These are phyloP conservation scores for Polydrusus cervinus DNA, from an alignment of 2,888 invertebrate genomes.

Conservation along the genomic window DNA sequence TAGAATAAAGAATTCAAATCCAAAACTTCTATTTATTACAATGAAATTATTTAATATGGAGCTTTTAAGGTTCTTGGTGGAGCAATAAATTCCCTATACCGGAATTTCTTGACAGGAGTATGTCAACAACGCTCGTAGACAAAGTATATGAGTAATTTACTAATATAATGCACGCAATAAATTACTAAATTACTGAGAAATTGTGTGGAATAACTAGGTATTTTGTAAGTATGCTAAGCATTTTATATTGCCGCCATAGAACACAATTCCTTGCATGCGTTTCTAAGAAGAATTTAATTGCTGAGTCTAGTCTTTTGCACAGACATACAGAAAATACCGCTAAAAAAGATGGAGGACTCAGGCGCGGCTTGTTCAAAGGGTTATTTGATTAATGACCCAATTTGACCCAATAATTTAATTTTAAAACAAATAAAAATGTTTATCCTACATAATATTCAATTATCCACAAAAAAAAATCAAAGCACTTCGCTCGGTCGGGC, in stretches of 20 bases:
- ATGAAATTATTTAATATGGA: conserved; percentile 26
- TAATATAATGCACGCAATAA: conserved; percentile 49
- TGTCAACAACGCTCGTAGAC: conserved; percentile 47
- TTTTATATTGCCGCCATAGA: conserved; percentile 13
- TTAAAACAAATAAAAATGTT: too few species aligned
- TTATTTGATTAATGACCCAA: too few species aligned
- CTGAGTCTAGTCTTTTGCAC: too few species aligned
- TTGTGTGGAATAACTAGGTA: conserved; percentile 40
- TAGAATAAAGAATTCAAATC: too few species aligned
- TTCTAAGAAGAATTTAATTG: not conserved
- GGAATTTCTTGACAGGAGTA: conserved; percentile 44
- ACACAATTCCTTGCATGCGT: not conserved
- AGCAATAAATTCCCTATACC: conserved; percentile 40
- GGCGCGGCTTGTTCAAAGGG: too few species aligned
- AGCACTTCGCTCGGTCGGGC: too few species aligned
- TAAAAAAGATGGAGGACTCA: too few species aligned
- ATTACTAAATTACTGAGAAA: conserved; percentile 50
- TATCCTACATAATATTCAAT: too few species aligned
- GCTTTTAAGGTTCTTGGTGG: conserved; percentile 26
- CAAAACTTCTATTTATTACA: not conserved
- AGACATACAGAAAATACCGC: too few species aligned
- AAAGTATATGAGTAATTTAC: conserved; percentile 49
- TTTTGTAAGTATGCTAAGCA: conserved; percentile 36
- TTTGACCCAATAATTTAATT: too few species aligned
- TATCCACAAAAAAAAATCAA: too few species aligned